Evolutionary conservation across 1,140 invertebrate genomes (phyloP).

Genomic region (Nixonia krombeini): DNA sequence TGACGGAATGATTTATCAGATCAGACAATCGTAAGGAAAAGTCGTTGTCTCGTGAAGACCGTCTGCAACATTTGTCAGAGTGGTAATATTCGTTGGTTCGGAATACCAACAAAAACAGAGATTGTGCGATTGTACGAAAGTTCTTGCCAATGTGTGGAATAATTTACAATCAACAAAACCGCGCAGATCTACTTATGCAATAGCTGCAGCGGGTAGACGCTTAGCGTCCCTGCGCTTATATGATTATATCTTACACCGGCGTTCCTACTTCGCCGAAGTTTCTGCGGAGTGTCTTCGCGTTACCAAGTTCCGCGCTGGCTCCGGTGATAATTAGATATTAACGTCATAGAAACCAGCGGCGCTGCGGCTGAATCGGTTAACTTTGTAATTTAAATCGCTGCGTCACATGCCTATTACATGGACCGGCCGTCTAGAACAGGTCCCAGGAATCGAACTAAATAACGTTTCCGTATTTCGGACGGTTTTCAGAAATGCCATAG

Average conservation of each 20-base stretch:
- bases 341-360: conserved; percentile 31
- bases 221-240: conserved; percentile 27
- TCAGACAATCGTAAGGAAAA: no score
- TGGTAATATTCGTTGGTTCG: not conserved
- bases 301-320: conserved; percentile 17
- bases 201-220: conserved; percentile 6
- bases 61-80: no score
- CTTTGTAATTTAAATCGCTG: conserved; percentile 45
- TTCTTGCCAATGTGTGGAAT: conserved; percentile 5
- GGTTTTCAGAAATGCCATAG: no score
- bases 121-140: not conserved
- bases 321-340: conserved; percentile 62
- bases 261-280: conserved; percentile 52
- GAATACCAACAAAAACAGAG: not conserved
- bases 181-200: conserved; percentile 1
- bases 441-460: conserved; percentile 9
- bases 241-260: conserved; percentile 39
- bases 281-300: conserved; percentile 54
- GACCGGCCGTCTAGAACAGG: not conserved
- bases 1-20: no score
- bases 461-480: not conserved
- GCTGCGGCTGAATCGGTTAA: conserved; percentile 38
- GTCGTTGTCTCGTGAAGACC: no score
- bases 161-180: conserved; percentile 16
- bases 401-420: conserved; percentile 10